Conservation (phyloP, 1,140 invertebrate genomes). For the Condylostylus longicornis region DNA sequence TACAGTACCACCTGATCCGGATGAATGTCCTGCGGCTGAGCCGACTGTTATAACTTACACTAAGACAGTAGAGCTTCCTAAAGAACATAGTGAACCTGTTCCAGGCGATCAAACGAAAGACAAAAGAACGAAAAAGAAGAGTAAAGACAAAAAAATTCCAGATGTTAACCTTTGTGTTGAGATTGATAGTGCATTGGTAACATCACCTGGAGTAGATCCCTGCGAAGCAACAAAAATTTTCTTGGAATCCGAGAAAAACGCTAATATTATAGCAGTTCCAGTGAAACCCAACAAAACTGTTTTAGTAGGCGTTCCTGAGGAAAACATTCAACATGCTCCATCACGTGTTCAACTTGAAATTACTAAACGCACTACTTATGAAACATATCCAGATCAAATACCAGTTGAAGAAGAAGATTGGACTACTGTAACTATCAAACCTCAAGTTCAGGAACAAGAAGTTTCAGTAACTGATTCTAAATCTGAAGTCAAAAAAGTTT, state of each 20-base stretch:
- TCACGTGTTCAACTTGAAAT: conserved; percentile 24
- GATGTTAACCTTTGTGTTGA: conserved; percentile 26
- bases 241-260: conserved; percentile 6
- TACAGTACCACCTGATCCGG: conserved; percentile 37
- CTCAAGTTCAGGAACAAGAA: conserved; percentile 12
- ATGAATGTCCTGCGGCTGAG: conserved; percentile 15
- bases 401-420: conserved; percentile 26
- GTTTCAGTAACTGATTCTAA: too few relatives aligned
- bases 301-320: neutral
- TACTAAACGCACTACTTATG: conserved; percentile 25
- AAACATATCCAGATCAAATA: conserved; percentile 21
- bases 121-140: conserved; percentile 15
- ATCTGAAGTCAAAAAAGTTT: too few relatives aligned
- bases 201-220: conserved; percentile 18
- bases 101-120: conserved; percentile 12
- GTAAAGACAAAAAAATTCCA: conserved; percentile 3
- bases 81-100: conserved; percentile 8
- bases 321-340: conserved; percentile 7
- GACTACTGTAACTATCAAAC: conserved; percentile 20
- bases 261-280: conserved; percentile 10
- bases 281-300: conserved; percentile 8
- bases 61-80: conserved; percentile 25
- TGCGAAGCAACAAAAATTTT: conserved; percentile 14
- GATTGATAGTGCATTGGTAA: conserved; percentile 16
- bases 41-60: conserved; percentile 25